These are phyloP conservation scores for Ctenochaetus hawaiiensis DNA, from an alignment of 2,797 vertebrate species.

Conservation along the genomic window DNA sequence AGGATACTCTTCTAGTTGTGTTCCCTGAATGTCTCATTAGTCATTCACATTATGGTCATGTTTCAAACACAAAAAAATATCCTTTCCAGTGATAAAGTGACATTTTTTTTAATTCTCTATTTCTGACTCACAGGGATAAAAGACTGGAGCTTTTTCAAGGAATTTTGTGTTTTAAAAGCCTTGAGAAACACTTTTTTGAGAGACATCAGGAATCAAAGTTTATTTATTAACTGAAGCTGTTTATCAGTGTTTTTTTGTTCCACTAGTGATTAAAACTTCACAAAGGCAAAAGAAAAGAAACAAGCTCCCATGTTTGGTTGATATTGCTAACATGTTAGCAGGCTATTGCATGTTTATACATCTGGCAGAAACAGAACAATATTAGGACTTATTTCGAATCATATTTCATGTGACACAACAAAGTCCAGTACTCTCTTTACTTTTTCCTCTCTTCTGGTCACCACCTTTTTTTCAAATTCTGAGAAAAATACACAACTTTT, in stretches of 20 bases:
- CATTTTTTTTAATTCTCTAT: not conserved
- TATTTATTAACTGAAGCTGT: constrained; percentile 1
- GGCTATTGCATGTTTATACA: not conserved
- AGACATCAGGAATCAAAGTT: constrained; percentile 2
- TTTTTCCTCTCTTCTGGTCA: constrained; percentile 18
- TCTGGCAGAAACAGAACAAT: not conserved
- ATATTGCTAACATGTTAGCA: constrained; percentile 5
- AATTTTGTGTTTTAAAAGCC: not conserved
- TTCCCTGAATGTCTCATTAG: constrained; percentile 17
- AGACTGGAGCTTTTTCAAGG: not conserved
- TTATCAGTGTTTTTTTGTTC: not conserved
- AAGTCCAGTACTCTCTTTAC: not conserved
- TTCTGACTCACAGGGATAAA: not conserved
- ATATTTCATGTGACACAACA: not conserved
- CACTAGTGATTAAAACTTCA: no score
- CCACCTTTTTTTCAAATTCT: not conserved
- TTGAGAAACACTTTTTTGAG: not conserved
- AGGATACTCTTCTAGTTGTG: not conserved
- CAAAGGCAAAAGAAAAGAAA: not conserved
- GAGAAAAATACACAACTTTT: not conserved
- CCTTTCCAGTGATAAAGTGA: not conserved
- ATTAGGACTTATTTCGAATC: not conserved
- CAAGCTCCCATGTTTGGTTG: not conserved
- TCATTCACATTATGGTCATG: constrained; percentile 10
- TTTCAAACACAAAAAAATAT: constrained; percentile 2